Base-by-base conservation (phyloP, 1,140 invertebrate genomes). In the Coptotermes formosanus region DNA sequence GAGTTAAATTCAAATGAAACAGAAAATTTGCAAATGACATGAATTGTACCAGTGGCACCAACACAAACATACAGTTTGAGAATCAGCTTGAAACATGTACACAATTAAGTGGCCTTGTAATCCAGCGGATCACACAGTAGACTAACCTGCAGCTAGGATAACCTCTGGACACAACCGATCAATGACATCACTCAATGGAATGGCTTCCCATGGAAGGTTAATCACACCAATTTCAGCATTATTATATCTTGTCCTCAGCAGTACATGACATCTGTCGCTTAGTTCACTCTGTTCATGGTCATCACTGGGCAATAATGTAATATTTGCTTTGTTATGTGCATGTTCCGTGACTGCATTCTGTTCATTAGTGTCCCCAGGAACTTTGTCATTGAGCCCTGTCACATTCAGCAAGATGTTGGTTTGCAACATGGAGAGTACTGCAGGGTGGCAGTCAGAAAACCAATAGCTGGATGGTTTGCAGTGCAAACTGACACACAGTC, bases 361-460 rank as follows among this genome's bases (percentile, higher is more conserved):
- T 32, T 83, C 87, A 32, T 83, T 11, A 82, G 83, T 86, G 48
- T 69, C n/a, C 64, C 82, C 87, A 55, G 82, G 75, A 75, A 85
- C 85, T 14, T 85, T 25, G 48, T 32, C 38, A 25, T 85, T 87
- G 12, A 83, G 21, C 45, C 84, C 75, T 32, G 82, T 81, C 8
- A 45, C 45, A 83, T 86, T 84, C 43, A 84, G 38, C 38, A 85
- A 83, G n/a, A 88, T 52, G 69, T 87, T 87, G 48, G 84, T 44
- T 19, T 87, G 85, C 23, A 86, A 85, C 43, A 87, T 82, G 3
- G 82, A 81, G 23, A 94, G 87, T 59, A 94, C 93, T 83, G 87
- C 87, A 25, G 89, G 86, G 88, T 94, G 93, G 89, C 91, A 92
- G 88, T 94, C 93, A 2, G 92, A 92, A 55, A 94, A 92, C 88